Base-by-base conservation (phyloP, 2,113 vertebrate species). In the Cynopterus brachyotis region DNA sequence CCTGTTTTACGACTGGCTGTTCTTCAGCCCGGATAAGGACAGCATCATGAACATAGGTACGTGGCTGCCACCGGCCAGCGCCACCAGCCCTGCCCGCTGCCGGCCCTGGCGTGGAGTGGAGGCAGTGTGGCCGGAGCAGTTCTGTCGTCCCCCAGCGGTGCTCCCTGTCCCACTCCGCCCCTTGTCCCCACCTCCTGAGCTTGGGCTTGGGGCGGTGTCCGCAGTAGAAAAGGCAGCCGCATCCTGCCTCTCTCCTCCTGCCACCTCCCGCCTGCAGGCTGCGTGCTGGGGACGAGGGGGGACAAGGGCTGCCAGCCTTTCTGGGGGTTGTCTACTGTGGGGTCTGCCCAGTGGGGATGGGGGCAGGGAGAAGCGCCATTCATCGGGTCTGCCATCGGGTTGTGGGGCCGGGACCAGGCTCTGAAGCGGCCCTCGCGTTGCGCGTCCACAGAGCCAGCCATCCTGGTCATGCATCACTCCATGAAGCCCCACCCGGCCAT, bases 1-100 rank as follows among this genome's bases (percentile, higher is more conserved):
- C 47, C 98, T 99, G 53, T 99, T 99, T 98, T 99, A 99, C 1
- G 99, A 99, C 95, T 99, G 99, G 99, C 99, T 99, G 30, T 99
- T 99, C 99, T 99, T 99, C 98, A 99, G 98, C 92, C 99, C 99
- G 0, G 99, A 99, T 97, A 99, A 99, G 97, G 99, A 99, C 98
- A 99, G 99, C 99, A 99, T 99, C 98, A 99, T 99, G 99, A 99
- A 99, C 96, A 99, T 99, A 64, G 99, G 99, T 99, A 97, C 98
- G 97, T 94, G 96, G 0, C 7, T 0, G 0, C 0, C 2, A 17
- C 19, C 32, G 24, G 42, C 17, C 86, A 40, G 62, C 3, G 0
- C 85, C 70, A 2, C 45, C 55, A 0, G 2, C 32, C 70, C 30
- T 0, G 19, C 10, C 42, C 12, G 5, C 30, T 3, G n/a, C 57